Base-by-base conservation (phyloP, 1,140 invertebrate species). In the Saccostrea glomerata region DNA sequence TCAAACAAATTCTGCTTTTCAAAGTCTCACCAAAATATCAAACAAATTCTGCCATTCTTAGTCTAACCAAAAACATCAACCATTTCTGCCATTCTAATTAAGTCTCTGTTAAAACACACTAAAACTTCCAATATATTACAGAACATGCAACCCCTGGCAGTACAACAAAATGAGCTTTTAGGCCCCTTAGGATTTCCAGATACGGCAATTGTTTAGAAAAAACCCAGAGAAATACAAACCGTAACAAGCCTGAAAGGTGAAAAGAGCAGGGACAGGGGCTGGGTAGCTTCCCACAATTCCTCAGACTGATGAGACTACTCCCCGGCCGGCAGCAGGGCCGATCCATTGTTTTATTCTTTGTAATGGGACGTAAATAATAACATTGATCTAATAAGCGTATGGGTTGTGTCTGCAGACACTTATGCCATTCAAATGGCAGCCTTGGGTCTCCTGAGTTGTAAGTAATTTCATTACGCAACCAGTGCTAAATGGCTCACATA, bases 321-420 rank as follows among this genome's bases (percentile, higher is more conserved):
- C 70, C 70, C 25, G 70, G 70, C 25, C 70, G 70, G 70, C 70
- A 77, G 25, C 70, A 77, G 70, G 70, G 23, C 70, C 70, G 23
- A 77, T 77, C 70, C 70, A 77, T 77, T 13, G 23, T 77, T 77
- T 77, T 77, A 77, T 77, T 77, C 70, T 77, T 77, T 77, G 70
- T 77, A 30, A 77, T 77, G 70, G 70, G 70, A 36, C 25, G 70
- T 77, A 77, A 77, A 77, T 77, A 77, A 77, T 36, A 77, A 77
- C 70, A 77, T 77, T 77, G 70, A 77, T 77, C 70, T 77, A 77
- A 77, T 77, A 77, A 77, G 11, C 23, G 70, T 36, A 77, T 77
- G 70, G 70, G 23, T 25, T 36, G 70, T 77, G 70, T 77, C 70
- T 77, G 25, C 70, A 77, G 36, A 77, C 70, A 77, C 70, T 77